These are phyloP conservation scores for Orchestes rusci DNA, from an alignment of 2,888 invertebrate genomes.

Conservation along the genomic window DNA sequence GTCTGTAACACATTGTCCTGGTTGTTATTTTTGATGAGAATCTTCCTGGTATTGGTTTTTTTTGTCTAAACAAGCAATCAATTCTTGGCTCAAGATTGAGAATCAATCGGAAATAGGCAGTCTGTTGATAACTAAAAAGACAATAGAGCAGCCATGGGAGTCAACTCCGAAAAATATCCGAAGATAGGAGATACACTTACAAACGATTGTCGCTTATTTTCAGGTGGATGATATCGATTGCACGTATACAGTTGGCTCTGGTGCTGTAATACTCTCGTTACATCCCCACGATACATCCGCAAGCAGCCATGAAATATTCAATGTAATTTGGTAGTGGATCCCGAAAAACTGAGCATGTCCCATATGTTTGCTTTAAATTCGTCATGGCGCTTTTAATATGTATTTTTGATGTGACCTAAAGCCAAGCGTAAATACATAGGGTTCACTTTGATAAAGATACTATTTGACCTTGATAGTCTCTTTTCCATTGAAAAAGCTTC, in stretches of 20 bases:
- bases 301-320: constrained; percentile 24
- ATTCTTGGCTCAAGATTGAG: no score
- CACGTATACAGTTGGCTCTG: constrained; percentile 19
- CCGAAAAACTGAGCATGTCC: constrained; percentile 24
- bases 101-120: no score
- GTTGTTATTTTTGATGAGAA: no score
- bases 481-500: no score
- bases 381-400: constrained; percentile 23
- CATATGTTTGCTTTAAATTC: constrained; percentile 25
- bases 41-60: no score
- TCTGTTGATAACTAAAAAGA: no score
- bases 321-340: constrained; percentile 26
- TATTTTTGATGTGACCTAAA: constrained; percentile 21
- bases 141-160: no score
- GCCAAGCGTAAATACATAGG: constrained; percentile 22
- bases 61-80: no score
- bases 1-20: no score
- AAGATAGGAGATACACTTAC: constrained; percentile 24
- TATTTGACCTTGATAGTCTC: constrained; percentile 7
- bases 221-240: constrained; percentile 24
- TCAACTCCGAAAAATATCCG: constrained; percentile 15
- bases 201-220: constrained; percentile 25
- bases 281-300: constrained; percentile 24
- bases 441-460: constrained; percentile 16
- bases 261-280: constrained; percentile 21